Percentiles rank a stretch among this genome's conserved stretches.
These are phyloP conservation scores for Sinosuthora webbiana DNA, from an alignment of 2,113 vertebrate genomes.

Conservation along the genomic window DNA sequence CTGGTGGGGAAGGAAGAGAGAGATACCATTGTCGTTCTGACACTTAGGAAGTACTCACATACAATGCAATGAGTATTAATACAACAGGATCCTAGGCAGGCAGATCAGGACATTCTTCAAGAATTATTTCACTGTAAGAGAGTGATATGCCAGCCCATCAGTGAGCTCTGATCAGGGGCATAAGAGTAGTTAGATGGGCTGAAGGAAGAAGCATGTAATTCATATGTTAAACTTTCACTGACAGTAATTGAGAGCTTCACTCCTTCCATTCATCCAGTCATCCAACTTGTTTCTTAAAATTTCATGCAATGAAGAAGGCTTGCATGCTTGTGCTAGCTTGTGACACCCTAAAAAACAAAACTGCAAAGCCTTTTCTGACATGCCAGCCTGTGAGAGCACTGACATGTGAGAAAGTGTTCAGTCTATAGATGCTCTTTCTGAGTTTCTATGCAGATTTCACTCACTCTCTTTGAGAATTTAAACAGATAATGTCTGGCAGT, in stretches of 20 bases:
- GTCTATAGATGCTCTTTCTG: slow-evolving; percentile 41
- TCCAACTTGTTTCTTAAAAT: background rate
- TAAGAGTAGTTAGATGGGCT: background rate
- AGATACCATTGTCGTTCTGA: slow-evolving; percentile 46
- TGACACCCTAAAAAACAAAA: slow-evolving; percentile 31
- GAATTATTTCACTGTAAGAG: background rate
- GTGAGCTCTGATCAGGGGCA: background rate
- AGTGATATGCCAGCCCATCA: background rate
- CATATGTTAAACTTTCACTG: background rate
- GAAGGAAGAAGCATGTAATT: background rate
- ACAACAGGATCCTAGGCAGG: background rate
- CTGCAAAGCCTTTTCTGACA: slow-evolving; percentile 56
- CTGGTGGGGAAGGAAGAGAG: slow-evolving; percentile 1
- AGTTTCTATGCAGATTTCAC: slow-evolving; percentile 13
- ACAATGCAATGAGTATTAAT: background rate
- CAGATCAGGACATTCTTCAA: background rate
- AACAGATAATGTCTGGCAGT: slow-evolving; percentile 40
- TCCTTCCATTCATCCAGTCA: background rate
- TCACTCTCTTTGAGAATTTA: background rate
- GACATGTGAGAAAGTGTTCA: slow-evolving; percentile 37
- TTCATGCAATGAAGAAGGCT: slow-evolving; percentile 5
- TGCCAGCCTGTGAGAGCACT: slow-evolving; percentile 47
- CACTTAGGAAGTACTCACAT: slow-evolving; percentile 28
- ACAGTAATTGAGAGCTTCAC: background rate
- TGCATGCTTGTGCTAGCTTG: slow-evolving; percentile 15